Evolutionary conservation across 2,113 vertebrate species (phyloP).

Genomic region (Varanus salvator): DNA sequence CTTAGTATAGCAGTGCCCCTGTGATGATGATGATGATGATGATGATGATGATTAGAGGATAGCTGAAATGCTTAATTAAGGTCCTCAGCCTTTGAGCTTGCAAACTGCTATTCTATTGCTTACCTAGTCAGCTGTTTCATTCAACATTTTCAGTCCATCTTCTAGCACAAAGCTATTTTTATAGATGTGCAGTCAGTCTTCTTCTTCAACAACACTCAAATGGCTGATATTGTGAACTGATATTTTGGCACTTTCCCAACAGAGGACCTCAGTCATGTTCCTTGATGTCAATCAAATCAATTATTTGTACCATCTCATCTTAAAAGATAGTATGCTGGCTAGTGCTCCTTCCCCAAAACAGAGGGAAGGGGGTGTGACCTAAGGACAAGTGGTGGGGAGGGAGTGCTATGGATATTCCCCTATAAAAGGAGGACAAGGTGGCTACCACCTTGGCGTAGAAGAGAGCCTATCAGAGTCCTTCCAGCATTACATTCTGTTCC

Average conservation of each 20-base stretch:
- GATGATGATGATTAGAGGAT: neutral
- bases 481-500: too few relatives aligned
- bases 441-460: too few relatives aligned
- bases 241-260: neutral
- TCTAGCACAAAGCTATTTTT: rapidly evolving
- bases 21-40: neutral
- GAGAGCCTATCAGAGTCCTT: too few relatives aligned
- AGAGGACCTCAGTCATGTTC: too few relatives aligned
- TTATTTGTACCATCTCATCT: too few relatives aligned
- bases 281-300: too few relatives aligned
- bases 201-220: neutral
- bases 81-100: neutral
- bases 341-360: too few relatives aligned
- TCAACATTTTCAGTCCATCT: neutral
- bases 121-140: rapidly evolving
- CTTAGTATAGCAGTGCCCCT: neutral
- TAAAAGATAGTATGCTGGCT: too few relatives aligned
- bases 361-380: too few relatives aligned
- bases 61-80: neutral
- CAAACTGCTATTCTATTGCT: neutral
- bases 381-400: too few relatives aligned
- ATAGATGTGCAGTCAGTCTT: neutral
- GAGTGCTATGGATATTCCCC: too few relatives aligned
- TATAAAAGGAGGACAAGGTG: too few relatives aligned
- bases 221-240: neutral